Evolutionary conservation across 2,888 invertebrate genomes (phyloP).

Genomic region (Onchidella celtica): DNA sequence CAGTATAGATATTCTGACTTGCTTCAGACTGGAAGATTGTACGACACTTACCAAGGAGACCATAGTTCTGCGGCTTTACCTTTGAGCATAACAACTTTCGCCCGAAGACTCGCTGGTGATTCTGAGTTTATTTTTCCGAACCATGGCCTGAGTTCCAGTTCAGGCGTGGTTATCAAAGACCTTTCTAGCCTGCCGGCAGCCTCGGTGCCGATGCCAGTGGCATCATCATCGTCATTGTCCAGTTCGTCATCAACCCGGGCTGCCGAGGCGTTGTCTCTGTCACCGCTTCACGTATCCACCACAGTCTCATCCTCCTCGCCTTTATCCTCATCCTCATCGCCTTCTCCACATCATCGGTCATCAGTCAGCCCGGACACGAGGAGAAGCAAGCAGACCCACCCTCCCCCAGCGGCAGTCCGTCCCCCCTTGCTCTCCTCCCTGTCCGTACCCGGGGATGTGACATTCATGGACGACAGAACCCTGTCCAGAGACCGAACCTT

Average conservation of each 20-base stretch:
- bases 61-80: background rate
- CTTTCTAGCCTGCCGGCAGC: no score
- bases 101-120: background rate
- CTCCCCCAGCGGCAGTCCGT: background rate
- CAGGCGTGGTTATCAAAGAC: conserved; percentile 8
- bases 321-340: conserved; percentile 8
- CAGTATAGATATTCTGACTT: conserved; percentile 25
- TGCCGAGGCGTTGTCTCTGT: background rate
- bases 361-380: conserved; percentile 25
- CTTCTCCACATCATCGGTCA: conserved; percentile 14
- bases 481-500: background rate
- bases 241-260: background rate
- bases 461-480: background rate
- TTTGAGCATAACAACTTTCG: background rate
- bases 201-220: background rate
- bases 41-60: background rate
- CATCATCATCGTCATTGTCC: background rate
- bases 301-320: conserved; percentile 21
- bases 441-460: conserved; percentile 2
- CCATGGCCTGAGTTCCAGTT: background rate
- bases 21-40: conserved; percentile 10
- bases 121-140: background rate
- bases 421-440: background rate
- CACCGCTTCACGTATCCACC: background rate
- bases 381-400: background rate